Conservation (phyloP, 1,140 invertebrate species). For the Glossosoma conforme region DNA sequence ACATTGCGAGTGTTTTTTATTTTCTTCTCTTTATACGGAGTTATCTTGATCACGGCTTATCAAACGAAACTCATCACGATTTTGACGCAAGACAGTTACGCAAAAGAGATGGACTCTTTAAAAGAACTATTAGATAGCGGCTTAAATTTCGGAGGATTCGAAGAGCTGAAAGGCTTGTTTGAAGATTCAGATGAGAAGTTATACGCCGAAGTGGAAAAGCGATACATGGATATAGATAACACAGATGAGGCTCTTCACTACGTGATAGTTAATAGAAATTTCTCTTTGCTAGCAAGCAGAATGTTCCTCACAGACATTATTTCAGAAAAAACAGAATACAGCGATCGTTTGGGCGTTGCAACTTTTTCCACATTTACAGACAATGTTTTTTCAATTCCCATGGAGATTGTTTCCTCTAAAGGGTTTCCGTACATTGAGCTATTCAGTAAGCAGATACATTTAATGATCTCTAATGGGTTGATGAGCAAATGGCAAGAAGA, state of each 20-base stretch:
- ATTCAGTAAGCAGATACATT: conserved; percentile 41
- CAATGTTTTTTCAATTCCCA: conserved; percentile 46
- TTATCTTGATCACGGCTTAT: conserved; percentile 48
- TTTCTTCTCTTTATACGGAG: conserved; percentile 45
- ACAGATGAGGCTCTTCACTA: conserved; percentile 40
- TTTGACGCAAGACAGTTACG: conserved; percentile 45
- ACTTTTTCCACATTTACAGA: conserved; percentile 40
- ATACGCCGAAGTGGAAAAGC: conserved; percentile 40
- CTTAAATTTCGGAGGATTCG: conserved; percentile 45
- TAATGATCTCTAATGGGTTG: conserved; percentile 44
- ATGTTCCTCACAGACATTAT: conserved; percentile 40
- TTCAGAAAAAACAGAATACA: conserved; percentile 38
- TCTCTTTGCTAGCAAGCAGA: conserved; percentile 40
- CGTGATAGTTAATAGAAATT: conserved; percentile 40
- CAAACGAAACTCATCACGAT: conserved; percentile 51
- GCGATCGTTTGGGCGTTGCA: conserved; percentile 34
- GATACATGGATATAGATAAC: conserved; percentile 39
- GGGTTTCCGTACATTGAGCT: conserved; percentile 49
- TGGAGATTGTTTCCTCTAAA: conserved; percentile 48
- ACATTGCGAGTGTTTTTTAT: conserved; percentile 49
- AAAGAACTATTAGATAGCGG: conserved; percentile 42
- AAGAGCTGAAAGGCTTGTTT: conserved; percentile 49
- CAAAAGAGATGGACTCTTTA: conserved; percentile 47
- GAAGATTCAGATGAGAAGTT: conserved; percentile 41
- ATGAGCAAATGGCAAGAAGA: conserved; percentile 35